Conservation (phyloP, 2,113 vertebrate genomes). For the Oreotrochilus melanogaster region DNA sequence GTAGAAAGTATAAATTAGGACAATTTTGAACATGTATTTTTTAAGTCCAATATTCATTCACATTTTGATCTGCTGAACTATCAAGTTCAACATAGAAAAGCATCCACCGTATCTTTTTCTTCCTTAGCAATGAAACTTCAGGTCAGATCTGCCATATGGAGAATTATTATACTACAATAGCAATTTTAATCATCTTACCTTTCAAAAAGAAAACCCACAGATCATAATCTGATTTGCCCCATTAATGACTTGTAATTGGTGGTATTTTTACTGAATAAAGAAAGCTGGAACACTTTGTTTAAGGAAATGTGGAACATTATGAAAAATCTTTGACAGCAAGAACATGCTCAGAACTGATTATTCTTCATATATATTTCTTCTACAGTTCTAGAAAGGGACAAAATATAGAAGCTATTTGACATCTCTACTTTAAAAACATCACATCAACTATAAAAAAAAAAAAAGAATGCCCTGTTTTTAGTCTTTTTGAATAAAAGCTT, state of each 20-base stretch:
- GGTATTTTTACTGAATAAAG: background rate
- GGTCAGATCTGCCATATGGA: background rate
- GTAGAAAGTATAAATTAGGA: background rate
- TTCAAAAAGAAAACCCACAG: slow-evolving; percentile 3
- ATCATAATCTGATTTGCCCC: slow-evolving; percentile 1
- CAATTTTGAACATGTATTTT: background rate
- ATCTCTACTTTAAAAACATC: background rate
- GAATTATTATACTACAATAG: background rate
- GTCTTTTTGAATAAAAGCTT: background rate
- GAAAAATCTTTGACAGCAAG: slow-evolving; percentile 22
- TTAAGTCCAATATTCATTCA: background rate
- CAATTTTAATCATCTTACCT: background rate
- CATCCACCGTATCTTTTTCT: background rate
- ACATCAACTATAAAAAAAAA: background rate
- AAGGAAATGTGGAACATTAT: background rate
- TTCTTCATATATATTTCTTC: background rate
- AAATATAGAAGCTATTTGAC: background rate
- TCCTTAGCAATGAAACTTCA: background rate
- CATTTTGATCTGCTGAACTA: background rate
- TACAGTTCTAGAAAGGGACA: background rate
- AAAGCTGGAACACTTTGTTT: slow-evolving; percentile 1
- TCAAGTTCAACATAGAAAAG: background rate
- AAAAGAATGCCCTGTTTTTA: background rate
- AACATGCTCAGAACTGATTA: background rate
- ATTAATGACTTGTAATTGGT: slow-evolving; percentile 29